These are phyloP conservation scores for Nemotelus pantherinus DNA, from an alignment of 2,888 invertebrate species.

Conservation along the genomic window DNA sequence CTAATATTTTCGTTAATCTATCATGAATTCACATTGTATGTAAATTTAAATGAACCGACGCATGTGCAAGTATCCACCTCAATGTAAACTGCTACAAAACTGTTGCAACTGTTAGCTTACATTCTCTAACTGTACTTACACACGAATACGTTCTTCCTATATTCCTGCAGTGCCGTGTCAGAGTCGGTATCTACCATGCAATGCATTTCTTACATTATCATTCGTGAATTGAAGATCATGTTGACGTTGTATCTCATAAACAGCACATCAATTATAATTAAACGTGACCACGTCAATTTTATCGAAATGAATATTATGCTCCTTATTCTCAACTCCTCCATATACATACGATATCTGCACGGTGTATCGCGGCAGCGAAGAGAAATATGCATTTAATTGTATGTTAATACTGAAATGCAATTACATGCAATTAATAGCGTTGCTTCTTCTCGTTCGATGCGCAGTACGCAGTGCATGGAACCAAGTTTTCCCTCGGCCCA, in stretches of 20 bases:
- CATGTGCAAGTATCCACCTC: too few relatives aligned
- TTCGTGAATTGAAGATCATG: background rate
- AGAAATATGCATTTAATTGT: background rate
- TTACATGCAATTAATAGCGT: background rate
- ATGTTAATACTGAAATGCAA: constrained; percentile 5
- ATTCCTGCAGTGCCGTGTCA: too few relatives aligned
- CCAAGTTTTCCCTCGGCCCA: background rate
- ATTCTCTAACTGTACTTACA: too few relatives aligned
- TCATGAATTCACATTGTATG: too few relatives aligned
- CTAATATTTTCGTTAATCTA: too few relatives aligned
- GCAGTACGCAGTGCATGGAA: background rate
- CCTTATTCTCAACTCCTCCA: background rate
- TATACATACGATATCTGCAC: background rate
- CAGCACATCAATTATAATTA: background rate
- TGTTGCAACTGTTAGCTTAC: too few relatives aligned
- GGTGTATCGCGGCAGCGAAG: constrained; percentile 3
- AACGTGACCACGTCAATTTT: background rate
- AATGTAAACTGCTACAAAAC: too few relatives aligned
- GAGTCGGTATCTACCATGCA: too few relatives aligned
- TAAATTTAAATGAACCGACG: too few relatives aligned
- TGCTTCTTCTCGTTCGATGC: background rate
- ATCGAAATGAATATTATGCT: background rate
- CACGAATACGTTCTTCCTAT: too few relatives aligned
- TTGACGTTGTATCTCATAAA: background rate
- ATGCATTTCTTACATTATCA: too few relatives aligned